Conservation (phyloP, 2,113 vertebrate genomes). For the Rhodinocichla rosea region DNA sequence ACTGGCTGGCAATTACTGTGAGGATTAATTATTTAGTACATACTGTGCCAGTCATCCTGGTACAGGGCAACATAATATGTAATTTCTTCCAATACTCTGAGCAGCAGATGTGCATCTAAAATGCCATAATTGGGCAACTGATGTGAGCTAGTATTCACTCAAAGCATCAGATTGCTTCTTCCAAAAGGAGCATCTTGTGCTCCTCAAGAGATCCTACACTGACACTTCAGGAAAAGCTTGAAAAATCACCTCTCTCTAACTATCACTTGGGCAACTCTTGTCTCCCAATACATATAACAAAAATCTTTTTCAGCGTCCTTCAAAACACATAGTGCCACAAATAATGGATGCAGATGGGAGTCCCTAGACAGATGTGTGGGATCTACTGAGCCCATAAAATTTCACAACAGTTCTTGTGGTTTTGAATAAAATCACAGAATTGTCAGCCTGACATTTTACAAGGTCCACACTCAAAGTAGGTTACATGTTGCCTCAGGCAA, state of each 20-base stretch:
- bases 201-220: neutral
- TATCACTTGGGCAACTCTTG: neutral
- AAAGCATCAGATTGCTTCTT: neutral
- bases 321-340: neutral
- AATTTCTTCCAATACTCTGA: neutral
- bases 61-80: neutral
- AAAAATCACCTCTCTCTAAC: neutral
- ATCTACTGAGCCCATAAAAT: neutral
- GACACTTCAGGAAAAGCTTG: neutral
- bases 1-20: neutral
- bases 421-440: neutral
- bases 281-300: neutral
- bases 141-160: neutral
- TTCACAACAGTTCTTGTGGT: neutral
- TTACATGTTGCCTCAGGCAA: neutral
- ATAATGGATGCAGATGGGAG: neutral
- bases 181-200: neutral
- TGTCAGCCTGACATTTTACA: neutral
- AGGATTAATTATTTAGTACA: neutral
- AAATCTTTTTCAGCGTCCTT: neutral
- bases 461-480: neutral
- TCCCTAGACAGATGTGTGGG: neutral
- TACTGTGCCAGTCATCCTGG: neutral
- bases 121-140: neutral
- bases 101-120: neutral